Base-by-base conservation (phyloP, 2,797 vertebrate species). In the Tolypeutes matacus region DNA sequence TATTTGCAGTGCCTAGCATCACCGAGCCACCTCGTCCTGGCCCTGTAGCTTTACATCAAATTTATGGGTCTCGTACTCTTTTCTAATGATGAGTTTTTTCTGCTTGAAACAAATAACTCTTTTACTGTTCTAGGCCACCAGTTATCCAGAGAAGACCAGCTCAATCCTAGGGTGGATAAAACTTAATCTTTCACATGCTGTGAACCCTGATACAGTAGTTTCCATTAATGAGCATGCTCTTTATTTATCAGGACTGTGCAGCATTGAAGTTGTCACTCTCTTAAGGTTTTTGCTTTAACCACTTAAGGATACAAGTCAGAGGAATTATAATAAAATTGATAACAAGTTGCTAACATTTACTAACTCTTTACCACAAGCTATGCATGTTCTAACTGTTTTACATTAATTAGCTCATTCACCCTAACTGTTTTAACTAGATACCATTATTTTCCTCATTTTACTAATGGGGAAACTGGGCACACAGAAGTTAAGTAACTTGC, bases 251-350 rank as follows among this genome's bases (percentile, higher is more conserved):
- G 46, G 14, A 25, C 29, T 77, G 80, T 77, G 17, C 18, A 69
- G 27, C 34, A 81, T 53, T 4, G 23, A 46, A 21, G 4, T 67
- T 77, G 27, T 77, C 34, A 58, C n/a, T 67, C 36, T 88, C 17
- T 82, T 91, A 18, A 11, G 27, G 64, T 34, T 72, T 95, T 81
- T 73, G 27, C 49, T 72, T 65, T 91, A 86, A 70, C 0, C 29
- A 36, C n/a, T 69, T 42, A 92, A 86, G 36, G 17, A 77, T 64
- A n/a, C 25, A 42, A 62, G 4, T 85, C 18, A 29, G 42, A 51
- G 34, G 81, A 78, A 20, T 90, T 89, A 3, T 62, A 86, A 91
- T 58, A 80, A 89, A 78, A 87, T 60, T 65, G 73, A 15, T 65
- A 88, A 7, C 10, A 89, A 51, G 46, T 56, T 34, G 13, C 5